Conservation (phyloP, 2,113 vertebrate genomes). For the Catharus bicknelli region DNA sequence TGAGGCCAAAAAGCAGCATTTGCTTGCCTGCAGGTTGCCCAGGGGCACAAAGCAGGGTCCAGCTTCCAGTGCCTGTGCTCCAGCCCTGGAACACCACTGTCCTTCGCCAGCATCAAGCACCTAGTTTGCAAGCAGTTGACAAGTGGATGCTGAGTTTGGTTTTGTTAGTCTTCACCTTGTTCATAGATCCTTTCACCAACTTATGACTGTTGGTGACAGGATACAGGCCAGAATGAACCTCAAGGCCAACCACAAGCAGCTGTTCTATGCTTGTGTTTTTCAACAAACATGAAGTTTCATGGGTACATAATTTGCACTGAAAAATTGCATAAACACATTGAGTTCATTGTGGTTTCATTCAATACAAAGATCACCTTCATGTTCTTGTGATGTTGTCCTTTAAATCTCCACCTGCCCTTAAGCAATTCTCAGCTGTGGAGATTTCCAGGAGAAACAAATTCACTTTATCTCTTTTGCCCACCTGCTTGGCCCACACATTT, state of each 20-base stretch:
- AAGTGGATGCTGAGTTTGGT: rapidly evolving
- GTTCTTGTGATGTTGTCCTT: background rate
- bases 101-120: background rate
- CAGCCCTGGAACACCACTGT: background rate
- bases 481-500: rapidly evolving
- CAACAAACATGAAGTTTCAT: background rate
- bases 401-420: background rate
- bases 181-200: background rate
- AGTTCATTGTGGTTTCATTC: background rate
- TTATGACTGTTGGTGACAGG: rapidly evolving
- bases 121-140: background rate
- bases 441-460: background rate
- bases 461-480: background rate
- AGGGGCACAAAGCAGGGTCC: background rate
- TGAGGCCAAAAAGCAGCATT: background rate
- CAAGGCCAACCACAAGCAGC: background rate
- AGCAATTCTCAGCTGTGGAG: background rate
- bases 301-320: background rate
- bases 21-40: rapidly evolving
- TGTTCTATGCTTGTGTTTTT: background rate
- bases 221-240: background rate
- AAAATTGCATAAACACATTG: rapidly evolving
- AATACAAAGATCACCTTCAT: background rate
- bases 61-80: background rate
- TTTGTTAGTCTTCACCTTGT: background rate